Percentiles rank a stretch among this genome's conserved stretches.
Evolutionary conservation across 2,888 invertebrate species (phyloP).

Genomic region (Oxyteleia sp.): DNA sequence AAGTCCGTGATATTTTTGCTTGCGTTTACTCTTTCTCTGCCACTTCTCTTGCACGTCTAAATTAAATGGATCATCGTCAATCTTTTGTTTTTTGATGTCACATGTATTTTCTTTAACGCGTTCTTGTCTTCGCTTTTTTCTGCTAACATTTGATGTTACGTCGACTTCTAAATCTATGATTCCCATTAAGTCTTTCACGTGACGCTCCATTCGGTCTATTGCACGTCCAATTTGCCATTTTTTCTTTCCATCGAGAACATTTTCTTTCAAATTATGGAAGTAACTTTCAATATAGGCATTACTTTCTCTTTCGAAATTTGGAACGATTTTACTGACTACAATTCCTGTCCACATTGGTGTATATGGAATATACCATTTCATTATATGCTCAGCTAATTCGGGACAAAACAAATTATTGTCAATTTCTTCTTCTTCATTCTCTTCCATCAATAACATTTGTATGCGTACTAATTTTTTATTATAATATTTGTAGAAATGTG

Average conservation of each 20-base stretch:
- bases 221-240: neutral
- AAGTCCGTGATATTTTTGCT: neutral
- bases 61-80: conserved; percentile 14
- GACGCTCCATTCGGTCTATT: neutral
- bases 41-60: conserved; percentile 2
- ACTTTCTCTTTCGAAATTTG: conserved; percentile 13
- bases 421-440: neutral
- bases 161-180: neutral
- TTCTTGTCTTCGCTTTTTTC: conserved; percentile 1
- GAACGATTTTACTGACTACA: neutral
- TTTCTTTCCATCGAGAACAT: neutral
- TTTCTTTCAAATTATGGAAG: conserved; percentile 8
- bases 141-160: conserved; percentile 5
- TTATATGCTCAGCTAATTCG: conserved; percentile 3
- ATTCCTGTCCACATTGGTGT: conserved; percentile 22
- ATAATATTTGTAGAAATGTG: conserved; percentile 5
- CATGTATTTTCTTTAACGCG: neutral
- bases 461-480: neutral
- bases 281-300: conserved; percentile 26
- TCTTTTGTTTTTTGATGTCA: neutral
- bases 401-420: conserved; percentile 15
- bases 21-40: neutral
- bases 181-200: neutral
- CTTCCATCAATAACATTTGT: neutral
- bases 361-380: conserved; percentile 31